Base-by-base conservation (phyloP, 2,888 invertebrate genomes). In the Cepaea hortensis region DNA sequence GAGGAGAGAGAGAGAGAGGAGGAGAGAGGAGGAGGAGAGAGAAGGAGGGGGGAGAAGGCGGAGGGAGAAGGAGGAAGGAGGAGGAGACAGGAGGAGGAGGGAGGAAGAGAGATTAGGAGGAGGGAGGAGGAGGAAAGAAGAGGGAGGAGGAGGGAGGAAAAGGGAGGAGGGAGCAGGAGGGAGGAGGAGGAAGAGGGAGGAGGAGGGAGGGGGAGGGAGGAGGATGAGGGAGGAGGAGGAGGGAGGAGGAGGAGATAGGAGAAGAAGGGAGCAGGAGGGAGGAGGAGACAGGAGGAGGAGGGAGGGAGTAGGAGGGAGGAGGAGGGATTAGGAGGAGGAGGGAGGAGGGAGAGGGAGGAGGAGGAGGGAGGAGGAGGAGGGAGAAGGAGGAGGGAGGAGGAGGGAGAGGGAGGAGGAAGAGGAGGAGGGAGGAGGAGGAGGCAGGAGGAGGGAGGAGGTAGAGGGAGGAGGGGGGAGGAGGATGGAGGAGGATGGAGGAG, bases 81-180 rank as follows among this genome's bases (percentile, higher is more conserved):
- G 72, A 62, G 13, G 55, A 77, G 77, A 77, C 77, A 62, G 81
- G 82, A 68, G 84, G 65, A 61, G 79, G 55, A 77, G 81, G 48
- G 76, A 70, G 72, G 70, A 62, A 86, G 83, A 61, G 70, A 88
- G 85, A 77, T 61, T n/a, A n/a, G n/a, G n/a, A n/a, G n/a, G n/a
- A n/a, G n/a, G n/a, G n/a, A n/a, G n/a, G n/a, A n/a, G n/a, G 81
- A 85, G 80, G 81, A 81, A 81, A 85, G 48, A 88, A 81, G 80
- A 46, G 79, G 85, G 81, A 76, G 83, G 85, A 80, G 68, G 85
- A 61, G 81, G 79, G 77, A 84, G 87, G 72, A 85, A 75, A 85
- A n/a, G 81, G 73, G 82, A 50, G 85, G 70, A 70, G 79, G 73
- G 20, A 72, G 62, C 81, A 62, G 46, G 2, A n/a, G n/a, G n/a